A percentile compares a stretch with the other conserved stretches of the same genome.
These are phyloP conservation scores for Zygothrica quintamaculata DNA, from an alignment of 2,888 invertebrate species.

Conservation along the genomic window DNA sequence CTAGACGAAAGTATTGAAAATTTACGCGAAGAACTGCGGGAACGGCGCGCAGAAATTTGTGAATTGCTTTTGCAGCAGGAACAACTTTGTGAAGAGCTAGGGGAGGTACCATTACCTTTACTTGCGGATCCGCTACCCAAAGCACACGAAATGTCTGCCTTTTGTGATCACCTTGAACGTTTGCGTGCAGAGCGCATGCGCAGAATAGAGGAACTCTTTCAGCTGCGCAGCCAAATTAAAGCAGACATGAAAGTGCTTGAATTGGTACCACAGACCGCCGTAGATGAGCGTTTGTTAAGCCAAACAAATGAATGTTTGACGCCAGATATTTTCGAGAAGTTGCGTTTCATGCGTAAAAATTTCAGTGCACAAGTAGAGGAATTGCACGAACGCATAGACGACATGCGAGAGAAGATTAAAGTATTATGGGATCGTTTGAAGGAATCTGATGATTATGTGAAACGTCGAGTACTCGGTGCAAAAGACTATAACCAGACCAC, in stretches of 20 bases:
- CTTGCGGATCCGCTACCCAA: slow-evolving; percentile 86
- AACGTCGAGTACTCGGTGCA: slow-evolving; percentile 86
- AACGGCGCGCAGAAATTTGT: slow-evolving; percentile 83
- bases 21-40: slow-evolving; percentile 86
- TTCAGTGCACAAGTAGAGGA: slow-evolving; percentile 86
- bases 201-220: slow-evolving; percentile 83
- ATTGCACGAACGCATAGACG: slow-evolving; percentile 86
- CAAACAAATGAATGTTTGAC: slow-evolving; percentile 86
- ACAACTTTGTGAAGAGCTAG: slow-evolving; percentile 81
- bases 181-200: slow-evolving; percentile 87
- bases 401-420: slow-evolving; percentile 87
- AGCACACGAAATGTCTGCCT: slow-evolving; percentile 86
- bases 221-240: slow-evolving; percentile 83
- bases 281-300: slow-evolving; percentile 83
- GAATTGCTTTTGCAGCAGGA: slow-evolving; percentile 85
- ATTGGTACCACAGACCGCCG: slow-evolving; percentile 68
- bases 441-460: slow-evolving; percentile 87
- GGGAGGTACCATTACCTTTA: slow-evolving; percentile 75
- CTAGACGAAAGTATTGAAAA: slow-evolving; percentile 87
- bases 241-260: slow-evolving; percentile 83
- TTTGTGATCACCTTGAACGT: slow-evolving; percentile 86
- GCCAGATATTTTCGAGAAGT: slow-evolving; percentile 87
- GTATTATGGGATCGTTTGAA: slow-evolving; percentile 91
- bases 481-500: slow-evolving; percentile 77
- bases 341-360: slow-evolving; percentile 86